Evolutionary conservation across 1,140 invertebrate genomes (phyloP), one percentile per base, ranked within the genome.

Genomic region (Drosophila hydei): DNA sequence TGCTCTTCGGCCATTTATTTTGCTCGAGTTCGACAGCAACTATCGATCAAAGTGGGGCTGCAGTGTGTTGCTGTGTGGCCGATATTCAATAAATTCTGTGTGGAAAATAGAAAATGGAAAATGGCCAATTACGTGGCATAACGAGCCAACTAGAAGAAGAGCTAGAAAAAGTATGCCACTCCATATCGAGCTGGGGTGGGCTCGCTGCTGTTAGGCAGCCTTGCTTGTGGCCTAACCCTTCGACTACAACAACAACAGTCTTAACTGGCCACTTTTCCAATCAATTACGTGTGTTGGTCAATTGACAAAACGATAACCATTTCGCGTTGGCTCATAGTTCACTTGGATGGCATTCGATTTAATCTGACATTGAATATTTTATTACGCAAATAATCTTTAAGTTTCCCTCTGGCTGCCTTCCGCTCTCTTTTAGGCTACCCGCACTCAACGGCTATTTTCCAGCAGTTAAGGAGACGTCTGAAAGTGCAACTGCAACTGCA

Each of bases 121-220:
- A 85, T 85, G 83, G 81, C 81, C 81, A 85, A 85, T 85, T 88
- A 85, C 81, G 81, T 72, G 77, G 65, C 64, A 87, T 88, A 87
- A 87, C 83, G 81, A 85, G 81, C 70, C 64, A 77, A 33, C 30
- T 33, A 33, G 30, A 33, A 33, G 30, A 9, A 11, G 30, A 33
- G 30, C 30, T 11, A 33, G 30, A 9, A 77, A 74, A 85, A 85
- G 69, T 85, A 60, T 75, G 74, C 70, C 70, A 87, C 63, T 38
- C 38, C 38, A 71, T 50, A 3, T 3, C 18, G 52, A 65, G 61
- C 55, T 18, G 59, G 60, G 43, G 23, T 19, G 27, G 58, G 50
- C 38, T 9, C 5, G 25, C n/a, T n/a, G n/a, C n/a, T n/a, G 25
- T 11, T 12, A 47, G 40, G 21, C 0, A 33, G 11, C 30, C 11